A percentile compares a stretch with the other conserved stretches of the same genome.
Conservation (phyloP, 2,797 vertebrate species). For the Oryzias sinensis region DNA sequence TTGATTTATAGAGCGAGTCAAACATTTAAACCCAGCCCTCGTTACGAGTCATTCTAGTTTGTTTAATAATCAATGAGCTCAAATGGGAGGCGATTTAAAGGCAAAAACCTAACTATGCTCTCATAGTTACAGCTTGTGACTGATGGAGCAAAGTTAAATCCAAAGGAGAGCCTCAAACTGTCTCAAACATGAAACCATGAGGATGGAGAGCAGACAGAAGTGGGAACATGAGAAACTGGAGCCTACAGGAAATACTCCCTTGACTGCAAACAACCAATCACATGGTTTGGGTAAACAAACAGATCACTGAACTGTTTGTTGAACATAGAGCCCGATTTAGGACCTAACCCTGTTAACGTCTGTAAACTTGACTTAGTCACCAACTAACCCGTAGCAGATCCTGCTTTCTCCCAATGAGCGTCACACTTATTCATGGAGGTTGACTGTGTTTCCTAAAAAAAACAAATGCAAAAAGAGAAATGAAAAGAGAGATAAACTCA, state of each 20-base stretch:
- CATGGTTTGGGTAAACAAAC: slow-evolving; percentile 29
- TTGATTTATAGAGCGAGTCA: too few relatives aligned
- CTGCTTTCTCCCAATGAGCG: slow-evolving; percentile 46
- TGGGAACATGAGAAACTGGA: too few relatives aligned
- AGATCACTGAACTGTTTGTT: slow-evolving; percentile 32
- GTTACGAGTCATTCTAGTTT: too few relatives aligned
- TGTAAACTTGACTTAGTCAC: slow-evolving; percentile 64
- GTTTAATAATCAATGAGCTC: too few relatives aligned
- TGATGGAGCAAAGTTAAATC: too few relatives aligned
- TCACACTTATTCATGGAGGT: slow-evolving; percentile 66
- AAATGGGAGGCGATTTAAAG: too few relatives aligned
- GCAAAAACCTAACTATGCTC: too few relatives aligned
- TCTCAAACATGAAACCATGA: too few relatives aligned
- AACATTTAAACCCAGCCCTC: too few relatives aligned
- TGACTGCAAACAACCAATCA: slow-evolving; percentile 33
- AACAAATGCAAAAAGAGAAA: slow-evolving; percentile 37
- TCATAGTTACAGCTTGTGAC: too few relatives aligned
- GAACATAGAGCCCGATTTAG: slow-evolving; percentile 46
- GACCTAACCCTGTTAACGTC: slow-evolving; percentile 55
- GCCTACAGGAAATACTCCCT: background rate
- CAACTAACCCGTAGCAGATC: slow-evolving; percentile 32
- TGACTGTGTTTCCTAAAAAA: slow-evolving; percentile 64
- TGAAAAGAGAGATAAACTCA: slow-evolving; percentile 74
- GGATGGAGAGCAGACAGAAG: too few relatives aligned
- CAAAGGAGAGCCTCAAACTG: too few relatives aligned